phyloP scores from a whole-genome alignment of 1,140 invertebrate genomes.

The Bombus soroeensis region DNA sequence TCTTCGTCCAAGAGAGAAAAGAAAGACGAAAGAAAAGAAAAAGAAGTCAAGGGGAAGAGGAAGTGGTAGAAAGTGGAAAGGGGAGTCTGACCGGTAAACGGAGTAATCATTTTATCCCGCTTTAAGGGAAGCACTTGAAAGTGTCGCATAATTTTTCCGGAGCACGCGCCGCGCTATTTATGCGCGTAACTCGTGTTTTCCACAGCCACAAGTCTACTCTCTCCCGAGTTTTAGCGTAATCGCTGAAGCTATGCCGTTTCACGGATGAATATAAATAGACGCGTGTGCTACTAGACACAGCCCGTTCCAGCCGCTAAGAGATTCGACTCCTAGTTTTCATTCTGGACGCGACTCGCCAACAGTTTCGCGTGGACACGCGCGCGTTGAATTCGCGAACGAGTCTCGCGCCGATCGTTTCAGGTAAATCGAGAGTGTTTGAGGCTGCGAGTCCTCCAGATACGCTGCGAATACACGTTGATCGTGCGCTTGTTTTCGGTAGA shows the following conservation, averaged over 20 bases:
- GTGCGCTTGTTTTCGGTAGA: not conserved
- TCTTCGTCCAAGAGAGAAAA: not conserved
- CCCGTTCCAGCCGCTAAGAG: not conserved
- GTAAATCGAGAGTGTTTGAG: not conserved
- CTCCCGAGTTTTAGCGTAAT: not conserved
- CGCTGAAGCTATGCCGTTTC: not conserved
- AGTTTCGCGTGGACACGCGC: slow-evolving; percentile 23
- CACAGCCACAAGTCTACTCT: not conserved
- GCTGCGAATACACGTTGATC: not conserved
- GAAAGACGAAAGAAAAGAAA: not conserved
- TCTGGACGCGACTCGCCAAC: slow-evolving; percentile 7
- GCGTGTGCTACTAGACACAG: not conserved
- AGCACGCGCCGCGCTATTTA: slow-evolving; percentile 41
- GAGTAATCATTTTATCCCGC: slow-evolving; percentile 33
- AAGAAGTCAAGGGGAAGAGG: not conserved
- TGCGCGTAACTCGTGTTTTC: slow-evolving; percentile 25
- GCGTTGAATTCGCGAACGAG: slow-evolving; percentile 8
- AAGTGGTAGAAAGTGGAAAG: not conserved
- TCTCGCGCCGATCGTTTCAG: not conserved
- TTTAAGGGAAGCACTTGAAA: slow-evolving; percentile 17
- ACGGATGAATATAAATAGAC: slow-evolving; percentile 32
- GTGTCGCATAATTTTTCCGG: slow-evolving; percentile 40
- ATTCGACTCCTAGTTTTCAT: slow-evolving; percentile 19
- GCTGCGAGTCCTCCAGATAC: not conserved
- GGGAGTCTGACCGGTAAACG: slow-evolving; percentile 10